Percentiles rank a stretch among this genome's conserved stretches.
These are phyloP conservation scores for Caenorhabditis sinica DNA, from an alignment of 2,888 invertebrate species.

Conservation along the genomic window DNA sequence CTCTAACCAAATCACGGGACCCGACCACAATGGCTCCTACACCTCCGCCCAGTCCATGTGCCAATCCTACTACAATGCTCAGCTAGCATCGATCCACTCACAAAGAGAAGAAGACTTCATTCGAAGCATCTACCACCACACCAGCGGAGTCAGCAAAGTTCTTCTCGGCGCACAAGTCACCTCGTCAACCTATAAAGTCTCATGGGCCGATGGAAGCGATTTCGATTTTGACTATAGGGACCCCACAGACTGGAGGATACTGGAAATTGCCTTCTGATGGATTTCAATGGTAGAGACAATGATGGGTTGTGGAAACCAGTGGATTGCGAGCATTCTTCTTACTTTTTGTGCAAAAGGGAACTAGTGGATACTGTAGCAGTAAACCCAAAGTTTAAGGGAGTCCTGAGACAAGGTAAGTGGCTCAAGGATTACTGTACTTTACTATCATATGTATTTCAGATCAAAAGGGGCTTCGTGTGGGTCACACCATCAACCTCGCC, in stretches of 20 bases:
- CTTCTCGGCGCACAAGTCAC: constrained; percentile 4
- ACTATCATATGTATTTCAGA: too few relatives aligned
- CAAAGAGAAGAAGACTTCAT: constrained; percentile 20
- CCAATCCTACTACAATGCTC: not conserved
- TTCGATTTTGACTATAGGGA: constrained; percentile 19
- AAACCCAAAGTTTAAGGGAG: not conserved
- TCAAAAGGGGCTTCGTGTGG: too few relatives aligned
- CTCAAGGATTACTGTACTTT: too few relatives aligned
- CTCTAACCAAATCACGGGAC: not conserved
- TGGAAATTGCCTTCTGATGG: constrained; percentile 25
- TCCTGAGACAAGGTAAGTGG: too few relatives aligned
- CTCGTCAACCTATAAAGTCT: too few relatives aligned
- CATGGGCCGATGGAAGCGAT: constrained; percentile 5
- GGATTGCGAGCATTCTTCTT: not conserved
- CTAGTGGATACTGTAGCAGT: not conserved
- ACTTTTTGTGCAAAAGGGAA: constrained; percentile 24
- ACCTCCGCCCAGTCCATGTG: constrained; percentile 1
- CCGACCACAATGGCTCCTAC: not conserved
- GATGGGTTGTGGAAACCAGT: constrained; percentile 16
- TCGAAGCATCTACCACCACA: not conserved
- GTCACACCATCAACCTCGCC: not conserved
- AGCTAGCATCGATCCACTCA: constrained; percentile 22
- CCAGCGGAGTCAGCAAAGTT: not conserved
- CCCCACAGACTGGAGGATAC: not conserved
- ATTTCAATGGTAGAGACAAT: not conserved